Base-by-base conservation (phyloP, 2,888 invertebrate species). In the Chrysodeixis includens region DNA sequence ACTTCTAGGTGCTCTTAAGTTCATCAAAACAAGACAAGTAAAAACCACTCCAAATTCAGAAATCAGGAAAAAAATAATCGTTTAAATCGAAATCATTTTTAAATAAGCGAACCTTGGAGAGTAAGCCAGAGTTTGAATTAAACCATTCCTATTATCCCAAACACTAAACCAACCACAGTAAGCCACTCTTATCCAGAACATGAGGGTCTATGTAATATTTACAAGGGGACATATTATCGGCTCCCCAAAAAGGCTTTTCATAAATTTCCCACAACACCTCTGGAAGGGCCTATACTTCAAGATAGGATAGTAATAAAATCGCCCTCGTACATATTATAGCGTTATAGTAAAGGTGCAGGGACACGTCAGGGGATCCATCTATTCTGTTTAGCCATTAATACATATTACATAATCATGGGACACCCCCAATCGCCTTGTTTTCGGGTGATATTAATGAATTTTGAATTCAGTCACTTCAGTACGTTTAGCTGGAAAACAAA, bases 381-480 rank as follows among this genome's bases (percentile, higher is more conserved):
- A 90, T 93, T 90, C 89, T 89, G 85, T 85, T 91, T 89, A 89
- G 71, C 86, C 86, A 91, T 93, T 92, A 93, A 93, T 93, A 92
- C 81, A 81, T 85, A 91, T 87, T 85, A 88, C 81, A 83, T 81
- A 84, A 86, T 83, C 83, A 81, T 78, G 78, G 69, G 75, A 80
- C 77, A 78, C 75, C 74, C 69, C 81, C 51, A 71, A 69, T 70
- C 53, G 56, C 56, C 44, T 55, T 56, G 66, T 69, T 81, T 53
- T 78, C 64, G 67, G 56, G 66, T 49, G 70, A 75, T 69, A 78
- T 77, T 83, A 49, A 46, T 67, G 62, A 26, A 40, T 60, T 26
- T 67, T 56, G 20, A 6, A 58, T 66, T 51, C 54, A 73, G 68
- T 69, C 74, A 32, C 26, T 26, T 46, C 22, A 10, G 22, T 61